Conservation (phyloP, 64 coral and sea anemone genomes). For the Porites lutea region DNA sequence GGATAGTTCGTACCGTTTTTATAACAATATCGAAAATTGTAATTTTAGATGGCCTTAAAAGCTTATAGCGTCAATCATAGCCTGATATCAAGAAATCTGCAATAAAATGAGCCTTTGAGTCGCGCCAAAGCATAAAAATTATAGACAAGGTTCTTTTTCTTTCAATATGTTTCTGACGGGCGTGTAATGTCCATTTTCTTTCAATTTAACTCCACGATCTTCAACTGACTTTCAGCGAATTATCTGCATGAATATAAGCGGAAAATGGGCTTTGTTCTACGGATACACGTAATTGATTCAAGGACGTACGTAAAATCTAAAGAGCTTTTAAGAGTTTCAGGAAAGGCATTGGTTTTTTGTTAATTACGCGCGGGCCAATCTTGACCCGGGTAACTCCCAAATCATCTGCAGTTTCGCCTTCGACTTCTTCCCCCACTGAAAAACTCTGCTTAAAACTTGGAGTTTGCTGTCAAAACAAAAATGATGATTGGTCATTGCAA, state of each 20-base stretch:
- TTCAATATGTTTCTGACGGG: neutral
- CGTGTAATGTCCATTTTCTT: neutral
- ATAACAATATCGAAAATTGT: too few relatives aligned
- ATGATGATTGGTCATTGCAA: too few relatives aligned
- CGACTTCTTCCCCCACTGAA: too few relatives aligned
- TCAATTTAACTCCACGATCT: neutral
- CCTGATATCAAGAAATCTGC: too few relatives aligned
- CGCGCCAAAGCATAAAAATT: neutral
- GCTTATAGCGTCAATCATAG: too few relatives aligned
- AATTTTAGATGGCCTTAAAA: too few relatives aligned
- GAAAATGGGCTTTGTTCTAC: neutral
- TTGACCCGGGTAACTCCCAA: neutral
- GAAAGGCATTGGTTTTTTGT: neutral
- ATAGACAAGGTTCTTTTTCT: neutral
- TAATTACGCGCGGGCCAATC: neutral
- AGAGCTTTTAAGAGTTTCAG: neutral
- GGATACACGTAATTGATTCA: constrained; percentile 17
- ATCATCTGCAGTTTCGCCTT: too few relatives aligned
- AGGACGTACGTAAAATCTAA: constrained; percentile 5
- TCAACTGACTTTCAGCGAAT: neutral
- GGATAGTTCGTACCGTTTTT: too few relatives aligned
- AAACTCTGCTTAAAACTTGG: too few relatives aligned
- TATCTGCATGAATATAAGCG: constrained; percentile 13
- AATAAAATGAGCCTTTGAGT: neutral
- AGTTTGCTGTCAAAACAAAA: too few relatives aligned